These are phyloP conservation scores for Ifrita kowaldi DNA, from an alignment of 2,113 vertebrate genomes.

Conservation along the genomic window DNA sequence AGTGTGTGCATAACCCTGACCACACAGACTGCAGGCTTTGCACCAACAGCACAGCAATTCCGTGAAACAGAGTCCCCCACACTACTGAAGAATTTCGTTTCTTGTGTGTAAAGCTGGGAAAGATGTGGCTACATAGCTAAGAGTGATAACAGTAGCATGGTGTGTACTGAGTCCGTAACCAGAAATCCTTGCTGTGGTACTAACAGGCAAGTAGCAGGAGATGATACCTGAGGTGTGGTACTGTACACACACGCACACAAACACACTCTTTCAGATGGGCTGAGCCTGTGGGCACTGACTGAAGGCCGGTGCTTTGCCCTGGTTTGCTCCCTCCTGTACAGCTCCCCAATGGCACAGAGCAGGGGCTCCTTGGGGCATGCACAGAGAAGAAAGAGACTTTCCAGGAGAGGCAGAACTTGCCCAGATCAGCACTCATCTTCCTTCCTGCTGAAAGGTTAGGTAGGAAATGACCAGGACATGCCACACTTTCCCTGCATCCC, in stretches of 20 bases:
- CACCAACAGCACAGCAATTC: neutral
- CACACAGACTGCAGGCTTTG: slow-evolving; percentile 62
- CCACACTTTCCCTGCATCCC: neutral
- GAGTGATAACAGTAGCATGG: neutral
- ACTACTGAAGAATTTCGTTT: fast-evolving
- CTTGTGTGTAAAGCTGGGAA: neutral
- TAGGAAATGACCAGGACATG: neutral
- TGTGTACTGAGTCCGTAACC: neutral
- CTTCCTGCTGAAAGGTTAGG: neutral
- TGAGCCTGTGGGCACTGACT: fast-evolving
- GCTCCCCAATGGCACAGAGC: neutral
- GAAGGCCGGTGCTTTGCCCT: neutral
- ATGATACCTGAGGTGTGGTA: neutral
- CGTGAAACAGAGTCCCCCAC: fast-evolving
- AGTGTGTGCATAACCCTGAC: slow-evolving; percentile 74
- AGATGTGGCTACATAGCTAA: neutral
- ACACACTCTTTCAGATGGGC: neutral
- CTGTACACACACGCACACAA: neutral
- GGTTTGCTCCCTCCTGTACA: neutral
- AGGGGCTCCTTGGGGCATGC: neutral
- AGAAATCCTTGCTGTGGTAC: slow-evolving; percentile 4
- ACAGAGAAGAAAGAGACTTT: neutral
- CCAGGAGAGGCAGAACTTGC: neutral
- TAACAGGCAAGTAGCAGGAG: neutral
- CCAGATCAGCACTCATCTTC: neutral